Evolutionary conservation across 1,140 invertebrate species (phyloP), one percentile per base, ranked within the genome.

Genomic region (Nomia melanderi): DNA sequence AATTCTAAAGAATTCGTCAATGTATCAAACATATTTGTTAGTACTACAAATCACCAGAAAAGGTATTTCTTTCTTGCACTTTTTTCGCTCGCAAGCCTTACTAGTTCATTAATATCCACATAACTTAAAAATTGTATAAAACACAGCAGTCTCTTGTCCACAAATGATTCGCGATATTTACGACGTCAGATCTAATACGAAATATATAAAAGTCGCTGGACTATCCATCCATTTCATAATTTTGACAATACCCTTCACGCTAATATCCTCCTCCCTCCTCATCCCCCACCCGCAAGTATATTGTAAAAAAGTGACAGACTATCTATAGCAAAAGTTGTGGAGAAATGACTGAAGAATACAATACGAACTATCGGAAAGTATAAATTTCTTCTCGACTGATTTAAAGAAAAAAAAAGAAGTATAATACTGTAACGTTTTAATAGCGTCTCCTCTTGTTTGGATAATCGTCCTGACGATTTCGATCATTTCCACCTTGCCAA

Each of bases 361-460:
- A 57, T 78, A 44, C 64, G 44, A 79, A 64, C 27, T 57, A 47
- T 57, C 20, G 25, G 57, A 44, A 33, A 74, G 39, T 25, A 31
- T 71, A 27, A 39, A 25, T 71, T 50, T 39, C 25, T 63, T 69
- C n/a, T 70, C 12, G 11, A 64, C 12, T 4, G 59, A 59, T 74
- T 41, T 56, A 64, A 36, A 57, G 63, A 14, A 41, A 77, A 57
- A 33, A 44, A 50, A 27, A 36, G 20, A 2, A 7, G 23, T 66
- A 50, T 29, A 77, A 57, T 50, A 74, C 44, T 75, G 44, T 23
- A 17, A 41, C 23, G 33, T 25, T 14, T 89, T 87, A 92, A 80
- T 93, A 92, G 64, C 93, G 92, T 81, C 92, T 90, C 62, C 93
- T 87, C 85, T 93, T 93, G 84, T 92, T 93, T 33, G 92, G 92